Evolutionary conservation across 64 coral and sea anemone species (phyloP), one percentile per base, ranked within the genome.

Genomic region (Montipora cactus): DNA sequence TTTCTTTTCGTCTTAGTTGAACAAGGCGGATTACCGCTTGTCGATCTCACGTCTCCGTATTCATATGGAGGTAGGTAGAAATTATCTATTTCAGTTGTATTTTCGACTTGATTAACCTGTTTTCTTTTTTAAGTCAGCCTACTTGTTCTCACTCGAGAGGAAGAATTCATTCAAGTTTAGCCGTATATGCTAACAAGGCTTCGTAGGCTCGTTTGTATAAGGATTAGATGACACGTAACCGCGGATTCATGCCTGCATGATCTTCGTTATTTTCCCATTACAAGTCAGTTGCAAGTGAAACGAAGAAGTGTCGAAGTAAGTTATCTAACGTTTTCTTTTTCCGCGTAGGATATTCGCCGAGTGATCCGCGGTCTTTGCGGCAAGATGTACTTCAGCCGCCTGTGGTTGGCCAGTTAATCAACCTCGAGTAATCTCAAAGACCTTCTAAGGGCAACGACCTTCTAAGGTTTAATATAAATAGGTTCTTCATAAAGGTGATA

Each of bases 381-480:
- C 44, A 86, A 49, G 82, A 72, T 48, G 44, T 71, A 9, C 44
- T 9, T 49, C 62, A 86, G 44, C 68, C 66, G 62, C 82, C 82
- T 72, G 10, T 73, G 45, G 47, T 72, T 86, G 82, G 82, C 49
- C 82, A 86, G 8, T 86, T 86, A 50, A 86, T 86, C 4, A 64
- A 86, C 45, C 47, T 86, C 16, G 82, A 86, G 62, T 86, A 50
- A 19, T 12, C 2, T 21, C 12, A 69, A 70, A 48, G n/a, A n/a
- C n/a, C n/a, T n/a, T n/a, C n/a, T n/a, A n/a, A 37, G 2, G 37
- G 37, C 37, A 37, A 37, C 37, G 37, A 37, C 37, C 37, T 37
- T 37, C 37, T 37, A 2, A 37, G 37, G 37, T 37, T 37, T 37
- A 37, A 37, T 37, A 37, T 37, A 37, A 37, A 37, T 37, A 37